Evolutionary conservation across 2,888 invertebrate genomes (phyloP).

Genomic region (Drosophila prolongata): DNA sequence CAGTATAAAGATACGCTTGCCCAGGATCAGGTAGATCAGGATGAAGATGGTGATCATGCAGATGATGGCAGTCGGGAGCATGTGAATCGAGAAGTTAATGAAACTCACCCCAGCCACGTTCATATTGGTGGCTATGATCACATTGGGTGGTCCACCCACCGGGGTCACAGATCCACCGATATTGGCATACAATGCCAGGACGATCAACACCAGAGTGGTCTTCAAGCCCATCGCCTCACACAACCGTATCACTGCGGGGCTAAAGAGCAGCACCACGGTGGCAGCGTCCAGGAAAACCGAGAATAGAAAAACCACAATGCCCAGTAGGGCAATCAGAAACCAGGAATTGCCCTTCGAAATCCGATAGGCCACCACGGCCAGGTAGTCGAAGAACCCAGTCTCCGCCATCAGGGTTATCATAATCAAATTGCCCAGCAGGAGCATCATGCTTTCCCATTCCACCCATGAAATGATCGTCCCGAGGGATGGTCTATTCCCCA

Average conservation of each 20-base stretch:
- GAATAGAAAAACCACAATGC: conserved; percentile 87
- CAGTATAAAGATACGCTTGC: background rate
- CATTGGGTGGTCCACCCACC: background rate
- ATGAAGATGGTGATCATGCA: background rate
- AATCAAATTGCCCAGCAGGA: conserved; percentile 92
- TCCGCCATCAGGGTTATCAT: conserved; percentile 90
- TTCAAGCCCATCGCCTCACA: conserved; percentile 84
- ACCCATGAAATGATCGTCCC: conserved; percentile 89
- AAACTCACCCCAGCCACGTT: background rate
- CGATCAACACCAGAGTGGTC: conserved; percentile 4
- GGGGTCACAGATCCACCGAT: conserved; percentile 15
- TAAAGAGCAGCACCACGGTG: conserved; percentile 90
- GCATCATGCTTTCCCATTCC: conserved; percentile 88
- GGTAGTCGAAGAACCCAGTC: conserved; percentile 91
- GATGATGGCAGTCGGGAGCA: conserved; percentile 2
- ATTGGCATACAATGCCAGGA: conserved; percentile 1
- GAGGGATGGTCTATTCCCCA: conserved; percentile 88
- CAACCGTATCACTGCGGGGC: conserved; percentile 90
- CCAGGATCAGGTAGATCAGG: background rate
- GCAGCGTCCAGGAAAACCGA: conserved; percentile 91
- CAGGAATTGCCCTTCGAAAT: conserved; percentile 89
- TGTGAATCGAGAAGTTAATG: background rate
- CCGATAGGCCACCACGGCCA: conserved; percentile 88
- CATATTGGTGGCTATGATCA: background rate
- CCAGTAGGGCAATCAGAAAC: conserved; percentile 89